Conservation (phyloP, 2,888 invertebrate genomes). For the Andrena flavipes region DNA sequence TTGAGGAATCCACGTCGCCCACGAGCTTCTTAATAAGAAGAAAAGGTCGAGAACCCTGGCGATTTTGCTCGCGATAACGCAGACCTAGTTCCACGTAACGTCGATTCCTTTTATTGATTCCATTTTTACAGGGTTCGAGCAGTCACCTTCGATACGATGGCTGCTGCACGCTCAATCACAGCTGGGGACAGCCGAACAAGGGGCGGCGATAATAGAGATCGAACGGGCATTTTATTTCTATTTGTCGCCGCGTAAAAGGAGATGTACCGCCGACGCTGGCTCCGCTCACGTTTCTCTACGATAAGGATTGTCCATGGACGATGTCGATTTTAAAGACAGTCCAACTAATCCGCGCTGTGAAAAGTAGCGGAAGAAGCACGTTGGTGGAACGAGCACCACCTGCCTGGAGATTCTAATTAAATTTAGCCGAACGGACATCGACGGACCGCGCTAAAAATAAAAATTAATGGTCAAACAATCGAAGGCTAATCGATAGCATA, state of each 20-base stretch:
- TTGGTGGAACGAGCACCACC: neutral
- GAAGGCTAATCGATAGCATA: slow-evolving; percentile 79
- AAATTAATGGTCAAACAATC: slow-evolving; percentile 78
- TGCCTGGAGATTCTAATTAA: slow-evolving; percentile 60
- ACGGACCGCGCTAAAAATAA: slow-evolving; percentile 78
- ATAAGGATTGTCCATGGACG: neutral
- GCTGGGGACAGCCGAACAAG: neutral
- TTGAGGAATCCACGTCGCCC: slow-evolving; percentile 15
- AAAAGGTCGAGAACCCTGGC: slow-evolving; percentile 69
- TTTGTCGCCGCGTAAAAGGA: neutral
- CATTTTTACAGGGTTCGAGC: slow-evolving; percentile 58
- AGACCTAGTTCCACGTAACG: slow-evolving; percentile 63
- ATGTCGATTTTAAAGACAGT: neutral
- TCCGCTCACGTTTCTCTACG: neutral
- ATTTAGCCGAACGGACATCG: slow-evolving; percentile 68
- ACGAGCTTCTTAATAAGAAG: slow-evolving; percentile 35
- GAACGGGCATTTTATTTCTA: neutral
- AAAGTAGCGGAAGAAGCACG: neutral
- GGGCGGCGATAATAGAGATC: slow-evolving; percentile 6
- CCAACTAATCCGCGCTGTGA: neutral
- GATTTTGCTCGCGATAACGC: slow-evolving; percentile 64
- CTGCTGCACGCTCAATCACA: slow-evolving; percentile 14
- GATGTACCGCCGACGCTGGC: neutral
- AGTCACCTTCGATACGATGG: slow-evolving; percentile 45
- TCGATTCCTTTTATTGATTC: slow-evolving; percentile 65